These are phyloP conservation scores for Gyrodactylus bullatarudis DNA, from an alignment of 1,140 invertebrate species.

Conservation along the genomic window DNA sequence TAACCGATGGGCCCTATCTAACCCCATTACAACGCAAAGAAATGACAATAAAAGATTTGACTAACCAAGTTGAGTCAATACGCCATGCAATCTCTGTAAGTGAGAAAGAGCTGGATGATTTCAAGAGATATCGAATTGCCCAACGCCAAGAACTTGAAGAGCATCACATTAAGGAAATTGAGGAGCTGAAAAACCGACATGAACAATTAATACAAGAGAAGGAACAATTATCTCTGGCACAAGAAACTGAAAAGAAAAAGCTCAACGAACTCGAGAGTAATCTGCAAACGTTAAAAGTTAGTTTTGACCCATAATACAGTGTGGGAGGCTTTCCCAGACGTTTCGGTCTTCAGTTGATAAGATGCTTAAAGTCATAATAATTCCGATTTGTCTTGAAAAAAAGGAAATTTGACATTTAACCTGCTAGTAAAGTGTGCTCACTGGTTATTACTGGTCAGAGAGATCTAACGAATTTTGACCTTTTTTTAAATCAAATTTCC, in stretches of 20 bases:
- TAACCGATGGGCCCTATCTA: background rate
- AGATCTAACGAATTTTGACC: no score
- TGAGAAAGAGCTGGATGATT: background rate
- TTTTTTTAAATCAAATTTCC: no score
- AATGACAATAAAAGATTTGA: background rate
- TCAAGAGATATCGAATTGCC: background rate
- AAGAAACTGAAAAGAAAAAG: background rate
- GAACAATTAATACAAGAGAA: background rate
- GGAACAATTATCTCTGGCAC: background rate
- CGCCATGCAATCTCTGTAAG: background rate
- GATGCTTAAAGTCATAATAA: no score
- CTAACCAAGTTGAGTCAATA: background rate
- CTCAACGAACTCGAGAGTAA: background rate
- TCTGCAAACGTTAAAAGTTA: background rate
- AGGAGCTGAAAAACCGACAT: background rate
- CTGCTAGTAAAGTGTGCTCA: no score
- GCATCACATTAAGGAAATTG: background rate
- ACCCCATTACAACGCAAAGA: background rate
- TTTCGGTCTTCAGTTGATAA: no score
- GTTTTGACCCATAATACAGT: no score
- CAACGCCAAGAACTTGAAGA: background rate
- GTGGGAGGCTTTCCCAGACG: no score
- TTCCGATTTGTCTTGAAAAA: no score
- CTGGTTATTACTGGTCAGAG: no score
- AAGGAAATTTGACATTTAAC: no score